Evolutionary conservation across 2,888 invertebrate genomes (phyloP), one percentile per base, ranked within the genome.

Genomic region (Spilosoma lubricipeda): DNA sequence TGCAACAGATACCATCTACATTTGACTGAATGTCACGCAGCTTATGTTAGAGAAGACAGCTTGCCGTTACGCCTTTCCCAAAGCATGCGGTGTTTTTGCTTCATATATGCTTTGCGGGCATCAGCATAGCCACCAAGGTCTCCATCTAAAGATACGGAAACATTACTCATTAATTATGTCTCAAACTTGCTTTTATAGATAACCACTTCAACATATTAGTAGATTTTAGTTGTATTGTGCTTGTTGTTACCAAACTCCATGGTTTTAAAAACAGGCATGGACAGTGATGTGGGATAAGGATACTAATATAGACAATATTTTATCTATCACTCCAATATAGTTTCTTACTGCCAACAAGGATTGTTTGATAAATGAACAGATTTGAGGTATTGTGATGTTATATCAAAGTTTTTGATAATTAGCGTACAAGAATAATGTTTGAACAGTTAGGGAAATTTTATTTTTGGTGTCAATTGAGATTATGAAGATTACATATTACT

Each of bases 11-110:
- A 85, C 86, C 83, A 90, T 88, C 91, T 92, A 92, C 85, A 70
- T 63, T 42, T 59, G 69, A 42, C 63, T 56, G 59, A 63, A 30
- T 23, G n/a, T 69, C 36, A 18, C n/a, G 23, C 73, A 67, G 66
- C 23, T 13, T 20, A 33, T 71, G 95, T 95, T 65, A 90, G 91
- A 9, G 92, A 87, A 1, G 95, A 95, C 20, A 95, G 90, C 2
- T 97, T 97, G 13, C 99, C 99, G 86, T 99, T 97, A 80, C 99
- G 97, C 90, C 99, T 97, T 94, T 99, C 99, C 99, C 99, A 99
- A 86, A 99, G 96, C 97, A 99, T 96, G 82, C 99, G 98, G 95
- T 99, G 99, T 92, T 99, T 99, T 93, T 99, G 99, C 93, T 99
- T 99, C 99, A 99, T 99, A 90, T 97, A 99, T 0, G 98, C 98